Base-by-base conservation (phyloP, 1,140 invertebrate species). In the Ceratina calcarata region DNA sequence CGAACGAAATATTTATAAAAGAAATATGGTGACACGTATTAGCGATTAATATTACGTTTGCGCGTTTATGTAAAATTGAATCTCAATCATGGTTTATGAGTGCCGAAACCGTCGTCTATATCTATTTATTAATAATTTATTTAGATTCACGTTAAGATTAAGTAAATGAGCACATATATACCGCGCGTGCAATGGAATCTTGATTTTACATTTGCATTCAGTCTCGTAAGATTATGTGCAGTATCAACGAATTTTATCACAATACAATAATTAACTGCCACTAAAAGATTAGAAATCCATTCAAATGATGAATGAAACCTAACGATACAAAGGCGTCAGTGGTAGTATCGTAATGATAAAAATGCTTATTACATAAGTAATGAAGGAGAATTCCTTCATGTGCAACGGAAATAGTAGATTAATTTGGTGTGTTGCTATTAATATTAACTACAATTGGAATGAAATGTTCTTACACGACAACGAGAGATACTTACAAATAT, bases 181-280 rank as follows among this genome's bases (percentile, higher is more conserved):
- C 32, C 24, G 49, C 53, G 13, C 20, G 51, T 7, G 1, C 37
- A 74, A 51, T 20, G 13, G 15, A 32, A 70, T 69, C 16, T 61
- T 1, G 6, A 71, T 49, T 51, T 72, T 64, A 8, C 15, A 24
- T 78, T 78, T 72, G 22, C 18, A 10, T 58, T 76, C 22, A 58
- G 27, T 62, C 22, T 78, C 72, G 68, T 78, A 60, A 78, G 71
- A 71, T 72, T 32, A 51, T 7, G 37, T 69, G 64, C 72, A 72
- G 68, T 60, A 60, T 78, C 76, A 78, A 78, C 76, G 69, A 78
- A 72, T 72, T 72, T 78, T 78, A 64, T 49, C 55, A 64, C 58
- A 70, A 70, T 78, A 45, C 15, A 20, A 37, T 69, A 66, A 66
- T 37, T 74, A 70, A 78, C 58, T 78, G n/a, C 45, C 71, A 53